These are phyloP conservation scores for Pongo pygmaeus DNA, from an alignment of 2,113 vertebrate genomes.

Conservation along the genomic window DNA sequence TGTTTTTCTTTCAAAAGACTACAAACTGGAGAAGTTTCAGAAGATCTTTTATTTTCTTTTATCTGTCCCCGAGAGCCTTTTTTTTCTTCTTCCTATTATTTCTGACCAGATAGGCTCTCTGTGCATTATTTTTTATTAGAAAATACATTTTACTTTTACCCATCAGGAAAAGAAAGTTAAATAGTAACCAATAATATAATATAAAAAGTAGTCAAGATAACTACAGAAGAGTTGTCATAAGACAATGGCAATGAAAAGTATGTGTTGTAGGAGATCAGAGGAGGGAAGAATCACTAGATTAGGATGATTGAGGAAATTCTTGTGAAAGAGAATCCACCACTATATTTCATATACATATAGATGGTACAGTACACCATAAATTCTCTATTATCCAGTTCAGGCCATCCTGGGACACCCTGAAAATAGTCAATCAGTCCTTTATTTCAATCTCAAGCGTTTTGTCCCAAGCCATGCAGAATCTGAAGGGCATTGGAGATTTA, in stretches of 20 bases:
- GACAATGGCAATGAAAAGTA: neutral
- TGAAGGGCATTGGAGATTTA: neutral
- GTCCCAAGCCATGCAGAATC: neutral
- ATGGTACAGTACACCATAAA: neutral
- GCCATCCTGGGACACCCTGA: neutral
- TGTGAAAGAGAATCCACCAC: neutral
- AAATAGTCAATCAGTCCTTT: neutral
- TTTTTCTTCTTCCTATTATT: neutral
- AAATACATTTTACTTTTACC: neutral
- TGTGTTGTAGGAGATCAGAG: neutral
- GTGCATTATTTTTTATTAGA: neutral
- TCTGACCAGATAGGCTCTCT: neutral
- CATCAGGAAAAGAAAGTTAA: neutral
- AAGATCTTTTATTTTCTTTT: neutral
- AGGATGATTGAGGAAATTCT: neutral
- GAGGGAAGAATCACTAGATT: neutral
- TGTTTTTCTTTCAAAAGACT: neutral
- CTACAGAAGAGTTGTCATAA: neutral
- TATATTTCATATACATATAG: neutral
- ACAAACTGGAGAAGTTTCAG: neutral
- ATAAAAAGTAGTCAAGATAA: neutral
- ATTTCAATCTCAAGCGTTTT: conserved; percentile 14
- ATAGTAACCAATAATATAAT: neutral
- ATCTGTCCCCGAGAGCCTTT: neutral
- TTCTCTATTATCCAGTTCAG: neutral